These are phyloP conservation scores for Apteryx mantelli DNA, from an alignment of 2,113 vertebrate species.

Conservation along the genomic window DNA sequence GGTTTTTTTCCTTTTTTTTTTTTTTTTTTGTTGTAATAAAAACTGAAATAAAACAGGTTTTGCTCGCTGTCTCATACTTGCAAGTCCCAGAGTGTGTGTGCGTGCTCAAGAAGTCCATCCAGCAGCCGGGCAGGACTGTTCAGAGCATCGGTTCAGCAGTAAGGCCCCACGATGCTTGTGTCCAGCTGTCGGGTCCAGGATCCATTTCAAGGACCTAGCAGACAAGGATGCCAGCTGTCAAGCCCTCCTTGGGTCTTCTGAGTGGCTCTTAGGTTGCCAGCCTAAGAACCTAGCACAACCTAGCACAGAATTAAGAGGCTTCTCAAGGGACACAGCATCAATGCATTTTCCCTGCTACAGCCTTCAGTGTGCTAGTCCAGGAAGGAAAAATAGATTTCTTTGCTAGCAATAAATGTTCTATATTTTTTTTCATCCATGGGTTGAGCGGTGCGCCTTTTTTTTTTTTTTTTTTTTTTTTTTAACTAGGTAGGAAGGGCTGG, in stretches of 20 bases:
- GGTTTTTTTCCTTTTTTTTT: too few species aligned
- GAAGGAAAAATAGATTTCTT: neutral
- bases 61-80: neutral
- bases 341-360: neutral
- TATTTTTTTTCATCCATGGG: neutral
- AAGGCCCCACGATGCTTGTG: neutral
- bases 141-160: neutral
- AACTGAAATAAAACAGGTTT: neutral
- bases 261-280: neutral
- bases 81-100: fast-evolving
- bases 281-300: too few species aligned
- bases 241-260: fast-evolving
- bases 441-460: neutral
- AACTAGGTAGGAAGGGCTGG: neutral
- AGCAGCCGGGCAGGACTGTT: fast-evolving
- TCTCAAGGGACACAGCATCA: neutral
- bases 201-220: neutral
- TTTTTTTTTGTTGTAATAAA: neutral
- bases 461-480: too few species aligned
- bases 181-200: neutral
- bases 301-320: neutral
- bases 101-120: neutral
- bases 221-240: neutral
- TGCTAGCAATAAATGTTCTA: neutral
- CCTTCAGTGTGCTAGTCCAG: neutral